Evolutionary conservation across 1,140 invertebrate genomes (phyloP), one percentile per base, ranked within the genome.

Genomic region (Drosophila melanica): DNA sequence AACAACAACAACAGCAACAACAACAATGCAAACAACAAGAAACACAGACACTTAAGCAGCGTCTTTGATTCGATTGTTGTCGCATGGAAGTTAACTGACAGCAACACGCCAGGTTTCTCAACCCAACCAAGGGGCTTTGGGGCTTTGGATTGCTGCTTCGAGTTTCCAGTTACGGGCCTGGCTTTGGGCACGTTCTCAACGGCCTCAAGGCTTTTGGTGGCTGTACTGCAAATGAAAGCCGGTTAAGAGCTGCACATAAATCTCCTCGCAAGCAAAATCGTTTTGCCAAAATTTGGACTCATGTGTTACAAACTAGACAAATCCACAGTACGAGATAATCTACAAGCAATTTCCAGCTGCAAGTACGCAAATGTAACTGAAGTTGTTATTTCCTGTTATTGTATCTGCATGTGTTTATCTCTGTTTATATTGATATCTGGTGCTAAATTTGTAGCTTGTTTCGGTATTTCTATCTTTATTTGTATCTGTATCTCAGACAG

Each of bases 61-160:
- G 35, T 20, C 35, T 39, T 23, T 55, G 54, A 33, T 30, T 58
- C 41, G 54, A 58, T 44, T 58, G 54, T 58, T 58, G 54, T 44
- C 39, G 54, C 23, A 44, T n/a, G 23, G n/a, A 44, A 16, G 39
- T 44, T 9, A 58, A 58, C 54, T 58, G 54, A 44, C 54, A 44
- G 41, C 23, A 11, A 30, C 54, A 58, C 54, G 30, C 41, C 39
- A 57, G 39, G 23, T 45, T 44, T 45, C 42, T 30, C 23, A 33
- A 27, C 35, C 23, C 14, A 8, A 57, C 20, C 16, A 35, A 4
- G 23, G n/a, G n/a, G 23, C n/a, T 33, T 33, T 5, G 27, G 27
- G n/a, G 27, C 4, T 41, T 39, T 6, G 1, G 27, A 4, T 14
- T 14, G 33, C 12, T 12, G 5, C 1, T 6, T 27, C 27, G 6